Evolutionary conservation across 2,888 invertebrate genomes (phyloP).

Genomic region (Hypercompe scribonia): DNA sequence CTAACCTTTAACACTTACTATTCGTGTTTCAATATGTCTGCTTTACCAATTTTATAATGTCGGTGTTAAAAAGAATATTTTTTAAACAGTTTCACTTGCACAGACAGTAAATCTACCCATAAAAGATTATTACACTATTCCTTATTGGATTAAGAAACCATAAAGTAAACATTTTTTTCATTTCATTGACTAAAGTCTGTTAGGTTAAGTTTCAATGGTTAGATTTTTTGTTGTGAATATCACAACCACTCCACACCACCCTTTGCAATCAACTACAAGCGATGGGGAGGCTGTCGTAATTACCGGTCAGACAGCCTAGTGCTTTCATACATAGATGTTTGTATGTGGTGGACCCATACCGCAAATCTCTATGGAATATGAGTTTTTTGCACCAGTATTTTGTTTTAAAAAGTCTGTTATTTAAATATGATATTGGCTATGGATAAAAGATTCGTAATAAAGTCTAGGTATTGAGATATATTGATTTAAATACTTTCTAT

Average conservation of each 20-base stretch:
- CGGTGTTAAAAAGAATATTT: too few relatives aligned
- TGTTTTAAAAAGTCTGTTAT: neutral
- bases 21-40: neutral
- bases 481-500: too few relatives aligned
- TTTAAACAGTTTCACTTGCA: too few relatives aligned
- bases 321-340: constrained; percentile 1
- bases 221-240: neutral
- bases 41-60: neutral
- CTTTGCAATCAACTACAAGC: constrained; percentile 13
- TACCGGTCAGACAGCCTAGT: constrained; percentile 23
- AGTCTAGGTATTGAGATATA: too few relatives aligned
- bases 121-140: neutral
- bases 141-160: neutral
- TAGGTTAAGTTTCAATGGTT: neutral
- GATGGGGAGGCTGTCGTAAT: constrained; percentile 10
- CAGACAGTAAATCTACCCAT: neutral
- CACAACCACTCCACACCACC: neutral
- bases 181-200: neutral
- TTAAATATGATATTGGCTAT: neutral
- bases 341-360: neutral
- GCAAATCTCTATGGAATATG: neutral
- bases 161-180: neutral
- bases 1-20: too few relatives aligned
- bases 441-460: neutral
- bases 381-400: neutral